Evolutionary conservation across 2,888 invertebrate species (phyloP), one percentile per base, ranked within the genome.

Genomic region (Nebria brevicollis): DNA sequence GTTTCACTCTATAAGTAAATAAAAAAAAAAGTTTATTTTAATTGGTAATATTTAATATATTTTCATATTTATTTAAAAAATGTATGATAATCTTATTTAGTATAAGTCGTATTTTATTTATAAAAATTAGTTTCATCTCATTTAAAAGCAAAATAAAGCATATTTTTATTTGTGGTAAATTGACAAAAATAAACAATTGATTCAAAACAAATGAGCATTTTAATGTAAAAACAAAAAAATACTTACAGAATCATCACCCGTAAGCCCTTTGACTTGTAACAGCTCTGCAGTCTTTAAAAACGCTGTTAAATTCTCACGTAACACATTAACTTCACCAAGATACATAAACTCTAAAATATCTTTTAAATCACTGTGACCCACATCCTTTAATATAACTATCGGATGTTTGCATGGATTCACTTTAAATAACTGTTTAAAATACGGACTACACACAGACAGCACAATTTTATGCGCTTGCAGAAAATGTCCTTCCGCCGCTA

Each of bases 381-480:
- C 93, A 89, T 94, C 94, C 86, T 94, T 94, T 79, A 94, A 88
- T 83, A 94, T 94, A 81, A 94, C 94, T 84, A 94, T 94, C 0
- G 94, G 94, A 89, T 94, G 94, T 85, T 93, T 93, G 85, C 94
- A 94, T 0, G 93, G 93, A 85, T 94, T 94, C 85, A 90, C 91
- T 90, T 94, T 94, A 88, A 95, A 95, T 85, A 95, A 90, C 87
- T 94, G 92, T 88, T 94, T 94, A 89, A 95, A 95, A 88, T 94
- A 95, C 42, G 94, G 94, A 87, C 95, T 95, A 90, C 95, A 95
- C 74, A 95, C 94, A 34, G 95, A 95, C 75, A 95, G 90, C 85
- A 95, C 94, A 84, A 95, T 91, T 88, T 94, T 95, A 88, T 95
- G 95, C 20, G 95, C 95, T 87, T 94, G 93, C 75, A 95, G 90